These are phyloP conservation scores for Euglossa dilemma DNA, from an alignment of 1,140 invertebrate species.

Conservation along the genomic window DNA sequence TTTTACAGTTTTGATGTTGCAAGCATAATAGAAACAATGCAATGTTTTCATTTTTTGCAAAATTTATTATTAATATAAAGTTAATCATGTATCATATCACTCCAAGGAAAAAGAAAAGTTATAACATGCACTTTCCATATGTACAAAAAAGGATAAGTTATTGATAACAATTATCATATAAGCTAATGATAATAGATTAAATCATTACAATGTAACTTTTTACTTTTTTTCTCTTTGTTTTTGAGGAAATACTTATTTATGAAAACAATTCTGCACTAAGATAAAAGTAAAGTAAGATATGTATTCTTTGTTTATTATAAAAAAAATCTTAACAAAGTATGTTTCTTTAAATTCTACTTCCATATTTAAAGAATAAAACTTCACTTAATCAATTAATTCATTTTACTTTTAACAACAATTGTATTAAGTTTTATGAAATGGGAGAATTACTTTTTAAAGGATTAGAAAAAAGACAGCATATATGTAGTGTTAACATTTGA, in stretches of 20 bases:
- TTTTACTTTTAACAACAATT: background rate
- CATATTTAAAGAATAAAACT: background rate
- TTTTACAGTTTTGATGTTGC: conserved; percentile 52
- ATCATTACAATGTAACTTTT: background rate
- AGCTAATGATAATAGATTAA: background rate
- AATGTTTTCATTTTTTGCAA: background rate
- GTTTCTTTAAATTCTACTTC: no score
- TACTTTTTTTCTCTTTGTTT: background rate
- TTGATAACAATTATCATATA: background rate
- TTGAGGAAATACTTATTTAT: background rate
- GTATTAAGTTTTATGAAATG: background rate
- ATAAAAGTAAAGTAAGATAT: background rate
- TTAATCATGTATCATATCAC: background rate
- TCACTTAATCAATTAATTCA: background rate
- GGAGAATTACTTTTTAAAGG: background rate
- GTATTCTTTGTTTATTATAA: no score
- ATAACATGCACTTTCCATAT: background rate
- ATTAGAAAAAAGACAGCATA: background rate
- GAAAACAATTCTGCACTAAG: background rate
- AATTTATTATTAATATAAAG: background rate
- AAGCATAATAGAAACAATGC: conserved; percentile 59
- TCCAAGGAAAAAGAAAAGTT: background rate
- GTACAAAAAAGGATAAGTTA: background rate
- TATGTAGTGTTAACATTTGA: background rate
- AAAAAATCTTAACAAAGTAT: no score